Percentiles rank a stretch among this genome's conserved stretches.
Evolutionary conservation across 2,888 invertebrate genomes (phyloP).

Genomic region (Callinectes sapidus): DNA sequence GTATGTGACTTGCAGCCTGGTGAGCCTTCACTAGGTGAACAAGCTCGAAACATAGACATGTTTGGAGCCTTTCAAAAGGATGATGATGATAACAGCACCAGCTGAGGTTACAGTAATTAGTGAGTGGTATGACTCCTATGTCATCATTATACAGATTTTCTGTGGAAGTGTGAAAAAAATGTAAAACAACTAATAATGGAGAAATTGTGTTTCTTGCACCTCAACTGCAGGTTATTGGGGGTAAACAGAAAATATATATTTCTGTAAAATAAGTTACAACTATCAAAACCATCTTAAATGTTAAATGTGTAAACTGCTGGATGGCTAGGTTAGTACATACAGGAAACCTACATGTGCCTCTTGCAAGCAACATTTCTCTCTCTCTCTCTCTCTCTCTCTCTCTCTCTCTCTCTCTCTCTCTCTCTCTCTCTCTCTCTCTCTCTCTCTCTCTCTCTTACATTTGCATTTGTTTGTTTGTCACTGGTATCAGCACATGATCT

Average conservation of each 20-base stretch:
- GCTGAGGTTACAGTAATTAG: not conserved
- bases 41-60: not conserved
- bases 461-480: too few relatives aligned
- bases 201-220: not conserved
- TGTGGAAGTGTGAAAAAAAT: not conserved
- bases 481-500: too few relatives aligned
- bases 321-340: not conserved
- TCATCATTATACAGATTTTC: not conserved
- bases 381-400: too few relatives aligned
- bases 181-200: not conserved
- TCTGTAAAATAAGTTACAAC: too few relatives aligned
- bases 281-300: not conserved
- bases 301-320: not conserved
- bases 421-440: too few relatives aligned
- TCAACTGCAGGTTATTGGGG: not conserved
- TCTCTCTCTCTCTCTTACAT: too few relatives aligned
- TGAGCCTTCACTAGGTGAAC: not conserved
- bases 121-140: not conserved
- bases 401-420: too few relatives aligned
- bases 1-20: not conserved
- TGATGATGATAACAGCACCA: not conserved
- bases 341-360: too few relatives aligned
- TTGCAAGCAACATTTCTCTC: too few relatives aligned
- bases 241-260: not conserved
- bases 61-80: not conserved